Evolutionary conservation across 2,888 invertebrate genomes (phyloP).

Genomic region (Ophion ventricosus): DNA sequence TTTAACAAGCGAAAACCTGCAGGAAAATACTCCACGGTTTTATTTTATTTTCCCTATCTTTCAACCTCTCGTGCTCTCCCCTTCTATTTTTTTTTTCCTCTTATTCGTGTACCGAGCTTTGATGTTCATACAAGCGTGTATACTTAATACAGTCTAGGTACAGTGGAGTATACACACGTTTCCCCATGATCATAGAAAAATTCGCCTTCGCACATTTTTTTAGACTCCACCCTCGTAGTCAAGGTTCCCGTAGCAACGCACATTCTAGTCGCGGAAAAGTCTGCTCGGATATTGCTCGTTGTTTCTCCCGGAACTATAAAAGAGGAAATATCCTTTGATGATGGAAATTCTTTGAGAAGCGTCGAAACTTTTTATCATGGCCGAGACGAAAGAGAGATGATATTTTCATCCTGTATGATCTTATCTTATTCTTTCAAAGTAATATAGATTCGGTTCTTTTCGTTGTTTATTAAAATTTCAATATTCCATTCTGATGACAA

Average conservation of each 20-base stretch:
- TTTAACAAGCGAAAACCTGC: conserved; percentile 42
- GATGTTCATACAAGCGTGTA: conserved; percentile 11
- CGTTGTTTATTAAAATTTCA: too few species aligned
- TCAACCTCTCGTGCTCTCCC: background rate
- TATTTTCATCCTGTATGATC: background rate
- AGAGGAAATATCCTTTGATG: background rate
- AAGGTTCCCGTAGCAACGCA: background rate
- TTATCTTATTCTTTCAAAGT: background rate
- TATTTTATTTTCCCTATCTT: conserved; percentile 21
- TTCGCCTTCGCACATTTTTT: background rate
- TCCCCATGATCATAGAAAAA: background rate
- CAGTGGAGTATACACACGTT: background rate
- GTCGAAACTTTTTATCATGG: background rate
- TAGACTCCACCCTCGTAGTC: background rate
- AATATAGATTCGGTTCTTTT: background rate
- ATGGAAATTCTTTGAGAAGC: background rate
- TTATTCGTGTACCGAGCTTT: conserved; percentile 13
- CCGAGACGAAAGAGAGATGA: background rate
- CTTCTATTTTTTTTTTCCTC: background rate
- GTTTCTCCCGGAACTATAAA: background rate
- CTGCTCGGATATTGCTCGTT: background rate
- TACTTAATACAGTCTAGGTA: background rate
- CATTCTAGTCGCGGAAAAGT: background rate
- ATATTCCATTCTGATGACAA: too few species aligned
- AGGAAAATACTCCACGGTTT: conserved; percentile 15